Conservation (phyloP, 1,140 invertebrate species). For the Orchestia grillus region DNA sequence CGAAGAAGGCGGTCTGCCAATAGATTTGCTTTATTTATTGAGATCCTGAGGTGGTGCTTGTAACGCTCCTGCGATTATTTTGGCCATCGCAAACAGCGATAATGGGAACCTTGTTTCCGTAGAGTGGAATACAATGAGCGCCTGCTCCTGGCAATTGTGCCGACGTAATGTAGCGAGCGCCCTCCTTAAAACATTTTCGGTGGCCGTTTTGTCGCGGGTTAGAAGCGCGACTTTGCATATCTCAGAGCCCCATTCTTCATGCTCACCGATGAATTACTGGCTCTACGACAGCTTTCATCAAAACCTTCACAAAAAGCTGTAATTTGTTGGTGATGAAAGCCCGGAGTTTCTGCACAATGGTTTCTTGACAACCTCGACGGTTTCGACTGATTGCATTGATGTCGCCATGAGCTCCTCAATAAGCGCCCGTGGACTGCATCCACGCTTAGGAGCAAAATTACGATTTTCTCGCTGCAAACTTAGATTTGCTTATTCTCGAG, state of each 20-base stretch:
- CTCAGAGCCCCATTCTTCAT: neutral
- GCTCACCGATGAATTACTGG: neutral
- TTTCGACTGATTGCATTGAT: neutral
- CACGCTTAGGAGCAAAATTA: neutral
- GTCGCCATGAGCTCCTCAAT: neutral
- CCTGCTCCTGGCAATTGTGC: neutral
- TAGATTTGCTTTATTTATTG: slow-evolving; percentile 46
- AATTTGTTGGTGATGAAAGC: slow-evolving; percentile 25
- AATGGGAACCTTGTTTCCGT: slow-evolving; percentile 23
- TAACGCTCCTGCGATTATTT: slow-evolving; percentile 25
- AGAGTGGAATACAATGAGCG: neutral
- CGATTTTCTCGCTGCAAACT: no score
- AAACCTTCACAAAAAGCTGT: neutral
- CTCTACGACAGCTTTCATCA: neutral
- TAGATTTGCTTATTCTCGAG: no score
- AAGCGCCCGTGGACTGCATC: neutral
- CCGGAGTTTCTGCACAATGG: neutral
- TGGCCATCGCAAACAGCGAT: slow-evolving; percentile 29
- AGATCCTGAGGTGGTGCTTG: slow-evolving; percentile 29
- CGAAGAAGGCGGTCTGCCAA: slow-evolving; percentile 33
- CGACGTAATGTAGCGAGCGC: neutral
- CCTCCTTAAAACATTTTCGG: neutral
- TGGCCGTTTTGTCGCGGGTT: neutral
- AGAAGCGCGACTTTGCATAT: neutral
- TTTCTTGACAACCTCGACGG: neutral